Percentiles rank a stretch among this genome's conserved stretches.
Evolutionary conservation across 2,888 invertebrate genomes (phyloP).

Genomic region (Lymantria dispar): DNA sequence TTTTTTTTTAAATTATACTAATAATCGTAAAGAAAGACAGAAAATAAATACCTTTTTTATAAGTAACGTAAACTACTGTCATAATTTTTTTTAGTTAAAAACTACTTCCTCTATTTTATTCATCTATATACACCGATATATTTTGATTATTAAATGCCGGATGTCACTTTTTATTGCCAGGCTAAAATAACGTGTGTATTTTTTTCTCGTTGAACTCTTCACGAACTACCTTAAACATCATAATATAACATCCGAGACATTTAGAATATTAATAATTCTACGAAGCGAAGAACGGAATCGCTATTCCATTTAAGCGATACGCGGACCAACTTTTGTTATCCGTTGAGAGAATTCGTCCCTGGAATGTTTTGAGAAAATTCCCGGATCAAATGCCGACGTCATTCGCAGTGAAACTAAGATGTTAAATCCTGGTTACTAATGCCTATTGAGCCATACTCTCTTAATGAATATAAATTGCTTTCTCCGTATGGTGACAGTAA

Average conservation of each 20-base stretch:
- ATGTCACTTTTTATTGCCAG: neutral
- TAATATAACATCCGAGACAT: neutral
- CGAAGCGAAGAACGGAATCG: constrained; percentile 34
- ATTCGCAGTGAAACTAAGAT: constrained; percentile 62
- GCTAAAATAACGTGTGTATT: neutral
- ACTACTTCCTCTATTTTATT: too few species aligned
- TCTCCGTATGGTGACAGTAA: too few species aligned
- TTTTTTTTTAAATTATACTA: too few species aligned
- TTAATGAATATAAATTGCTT: constrained; percentile 69
- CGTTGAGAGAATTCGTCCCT: constrained; percentile 56
- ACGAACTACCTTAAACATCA: neutral
- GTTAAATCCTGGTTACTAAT: constrained; percentile 69
- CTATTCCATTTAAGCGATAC: constrained; percentile 40
- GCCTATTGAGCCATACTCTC: constrained; percentile 62
- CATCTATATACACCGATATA: too few species aligned
- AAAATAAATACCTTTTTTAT: too few species aligned
- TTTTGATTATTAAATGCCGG: too few species aligned
- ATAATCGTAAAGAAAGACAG: too few species aligned
- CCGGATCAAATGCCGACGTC: constrained; percentile 52
- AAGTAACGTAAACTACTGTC: too few species aligned
- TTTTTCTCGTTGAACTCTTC: neutral
- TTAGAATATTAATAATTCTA: constrained; percentile 5
- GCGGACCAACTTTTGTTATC: constrained; percentile 54
- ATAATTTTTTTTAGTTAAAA: too few species aligned
- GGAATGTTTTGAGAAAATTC: constrained; percentile 72